Base-by-base conservation (phyloP, 2,797 vertebrate species). In the Premnoplex brunnescens region DNA sequence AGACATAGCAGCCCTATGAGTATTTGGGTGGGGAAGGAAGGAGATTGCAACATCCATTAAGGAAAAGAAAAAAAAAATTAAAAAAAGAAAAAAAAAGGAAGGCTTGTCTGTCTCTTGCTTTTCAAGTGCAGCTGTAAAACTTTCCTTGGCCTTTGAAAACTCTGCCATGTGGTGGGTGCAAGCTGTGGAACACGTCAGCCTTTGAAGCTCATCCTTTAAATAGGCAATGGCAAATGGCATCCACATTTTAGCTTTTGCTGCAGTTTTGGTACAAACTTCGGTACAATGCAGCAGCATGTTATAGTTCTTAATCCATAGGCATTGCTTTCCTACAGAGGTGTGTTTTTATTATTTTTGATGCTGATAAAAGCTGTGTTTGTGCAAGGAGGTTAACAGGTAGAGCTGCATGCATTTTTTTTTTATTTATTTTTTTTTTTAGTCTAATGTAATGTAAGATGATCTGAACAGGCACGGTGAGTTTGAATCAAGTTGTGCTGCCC, bases 11-110 rank as follows among this genome's bases (percentile, higher is more conserved):
- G 84, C 60, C 5, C 16, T 77, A 46, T 96, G 96, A 96, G 84
- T 95, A 77, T 94, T 95, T 93, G 96, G 94, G 93, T 89, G 95
- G 94, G 92, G 93, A 93, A 95, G 92, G 96, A 96, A 96, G 96
- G 96, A 94, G 94, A 96, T 96, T 96, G 92, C 88, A 93, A 96
- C 93, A 96, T 95, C 92, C 89, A 85, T 82, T 77, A 60, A 82
- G 56, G 15, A 0, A 2, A 51, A 51, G 49, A 14, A 14, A 15
- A 51, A 51, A 19, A 49, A 56, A 51, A 51, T 14, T 44, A 56
- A 68, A 32, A 21, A 18, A 21, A 5, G 5, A 34, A 52, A 4
- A 32, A 22, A 34, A 83, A 89, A 84, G 39, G 66, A 90, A 71
- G 27, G 51, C 44, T 89, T 88, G 91, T 96, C 87, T 92, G 85